Evolutionary conservation across 2,113 vertebrate species (phyloP).

Genomic region (Ranitomeya variabilis): DNA sequence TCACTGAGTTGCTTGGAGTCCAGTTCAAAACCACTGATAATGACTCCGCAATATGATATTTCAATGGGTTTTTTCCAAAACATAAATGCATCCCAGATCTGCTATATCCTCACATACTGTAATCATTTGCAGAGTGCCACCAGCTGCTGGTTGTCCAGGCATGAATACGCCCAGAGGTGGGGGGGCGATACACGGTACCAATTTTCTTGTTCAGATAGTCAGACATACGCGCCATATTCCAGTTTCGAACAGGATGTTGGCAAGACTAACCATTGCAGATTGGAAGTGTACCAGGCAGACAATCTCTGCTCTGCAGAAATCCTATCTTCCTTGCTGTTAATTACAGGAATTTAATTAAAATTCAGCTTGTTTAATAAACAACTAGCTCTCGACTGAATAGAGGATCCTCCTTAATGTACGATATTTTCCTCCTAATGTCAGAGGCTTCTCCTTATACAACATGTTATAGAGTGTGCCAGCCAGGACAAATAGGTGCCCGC

Average conservation of each 20-base stretch:
- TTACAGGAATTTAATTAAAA: constrained; percentile 48
- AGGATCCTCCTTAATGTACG: constrained; percentile 17
- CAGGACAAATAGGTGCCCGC: background rate
- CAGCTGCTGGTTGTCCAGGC: background rate
- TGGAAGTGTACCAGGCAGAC: constrained; percentile 28
- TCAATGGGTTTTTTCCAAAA: background rate
- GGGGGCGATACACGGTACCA: background rate
- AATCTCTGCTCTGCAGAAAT: constrained; percentile 39
- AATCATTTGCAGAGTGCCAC: background rate
- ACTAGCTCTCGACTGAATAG: constrained; percentile 25
- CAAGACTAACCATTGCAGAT: constrained; percentile 34
- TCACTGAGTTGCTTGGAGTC: background rate
- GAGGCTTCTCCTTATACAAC: background rate
- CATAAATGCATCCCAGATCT: background rate
- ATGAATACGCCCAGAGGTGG: background rate
- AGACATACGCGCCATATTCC: constrained; percentile 8
- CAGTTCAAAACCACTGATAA: background rate
- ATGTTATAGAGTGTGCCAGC: background rate
- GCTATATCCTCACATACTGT: background rate
- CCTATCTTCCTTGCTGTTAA: constrained; percentile 40
- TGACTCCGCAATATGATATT: background rate
- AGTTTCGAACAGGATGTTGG: constrained; percentile 32
- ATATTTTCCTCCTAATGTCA: constrained; percentile 1
- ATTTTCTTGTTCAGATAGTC: background rate
- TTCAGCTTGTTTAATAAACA: constrained; percentile 51